phyloP scores from a whole-genome alignment of 23 tunicate species.

The Trididemnum miniatum region DNA sequence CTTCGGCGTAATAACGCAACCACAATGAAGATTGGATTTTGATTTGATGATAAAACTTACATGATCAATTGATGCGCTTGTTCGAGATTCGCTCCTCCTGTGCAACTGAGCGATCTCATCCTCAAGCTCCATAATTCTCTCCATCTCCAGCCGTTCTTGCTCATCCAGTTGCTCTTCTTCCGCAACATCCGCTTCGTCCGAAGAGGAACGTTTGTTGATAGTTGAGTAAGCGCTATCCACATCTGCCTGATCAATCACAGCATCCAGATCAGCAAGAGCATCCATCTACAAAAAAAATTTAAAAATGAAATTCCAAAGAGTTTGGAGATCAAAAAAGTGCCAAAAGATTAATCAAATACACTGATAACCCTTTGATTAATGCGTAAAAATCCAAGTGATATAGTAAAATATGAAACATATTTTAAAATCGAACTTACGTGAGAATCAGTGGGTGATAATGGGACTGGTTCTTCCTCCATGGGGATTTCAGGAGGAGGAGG shows the following conservation, averaged over 20 bases:
- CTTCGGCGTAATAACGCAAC: too few relatives aligned
- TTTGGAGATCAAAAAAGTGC: too few relatives aligned
- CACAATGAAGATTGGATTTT: too few relatives aligned
- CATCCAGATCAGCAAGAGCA: conserved; percentile 80
- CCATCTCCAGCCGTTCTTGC: conserved; percentile 69
- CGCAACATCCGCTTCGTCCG: conserved; percentile 21
- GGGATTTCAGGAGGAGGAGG: conserved; percentile 23
- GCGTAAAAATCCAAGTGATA: too few relatives aligned
- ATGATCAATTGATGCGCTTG: conserved; percentile 6
- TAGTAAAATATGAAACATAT: too few relatives aligned
- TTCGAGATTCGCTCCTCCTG: conserved; percentile 47
- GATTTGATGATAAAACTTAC: too few relatives aligned
- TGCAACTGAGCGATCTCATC: conserved; percentile 74
- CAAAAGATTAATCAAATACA: too few relatives aligned
- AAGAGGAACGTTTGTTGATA: conserved; percentile 39
- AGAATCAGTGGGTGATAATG: conserved; percentile 6
- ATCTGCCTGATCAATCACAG: conserved; percentile 61
- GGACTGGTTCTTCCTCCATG: background rate
- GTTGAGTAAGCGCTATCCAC: conserved; percentile 87
- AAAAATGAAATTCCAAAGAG: background rate
- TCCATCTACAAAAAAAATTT: conserved; percentile 31
- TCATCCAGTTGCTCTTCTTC: conserved; percentile 43
- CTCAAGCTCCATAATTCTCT: conserved; percentile 78
- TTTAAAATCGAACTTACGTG: too few relatives aligned
- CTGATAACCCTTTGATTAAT: too few relatives aligned